Base-by-base conservation (phyloP, 2,113 vertebrate genomes). In the Aplodontia rufa region DNA sequence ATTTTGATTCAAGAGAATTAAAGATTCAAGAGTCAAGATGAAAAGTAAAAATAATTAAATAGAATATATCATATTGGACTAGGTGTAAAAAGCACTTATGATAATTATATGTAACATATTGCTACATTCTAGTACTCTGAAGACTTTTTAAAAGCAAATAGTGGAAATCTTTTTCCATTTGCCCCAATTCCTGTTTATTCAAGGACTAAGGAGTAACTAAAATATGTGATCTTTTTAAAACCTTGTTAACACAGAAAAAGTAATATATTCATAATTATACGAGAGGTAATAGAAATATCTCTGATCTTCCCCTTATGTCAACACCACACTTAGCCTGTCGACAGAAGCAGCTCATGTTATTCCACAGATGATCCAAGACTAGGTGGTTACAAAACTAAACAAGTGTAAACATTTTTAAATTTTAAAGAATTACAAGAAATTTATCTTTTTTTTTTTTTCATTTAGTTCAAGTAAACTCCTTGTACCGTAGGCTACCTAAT, bases 1-100 rank as follows among this genome's bases (percentile, higher is more conserved):
- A 45, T 71, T 49, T 85, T 97, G n/a, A 89, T 66, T 93, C 90
- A 47, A 89, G 71, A 83, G 42, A 90, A 95, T 9, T 60, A 86
- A 91, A 3, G 11, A 60, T 88, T 96, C 79, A 80, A 17, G 68
- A 87, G 0, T 64, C 37, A 78, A 51, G 1, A 28, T 79, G 6
- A 30, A 94, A 71, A 93, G 6, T 20, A 72, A 92, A 60, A 74
- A 79, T 53, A 69, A n/a, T 14, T 69, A 84, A 81, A 74, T 9
- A 92, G 26, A 4, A 62, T 19, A 58, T 7, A 93, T 32, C 76
- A 76, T 28, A 83, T 13, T 75, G 22, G 32, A 66, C 45, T 68
- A 40, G 60, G 1, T 13, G 45, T 24, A 85, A 91, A 90, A 37
- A 81, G 3, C n/a, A 26, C 90, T 68, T 90, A 74, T 79, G 58